Evolutionary conservation across 1,140 invertebrate species (phyloP).

Genomic region (Caenorhabditis briggsae): DNA sequence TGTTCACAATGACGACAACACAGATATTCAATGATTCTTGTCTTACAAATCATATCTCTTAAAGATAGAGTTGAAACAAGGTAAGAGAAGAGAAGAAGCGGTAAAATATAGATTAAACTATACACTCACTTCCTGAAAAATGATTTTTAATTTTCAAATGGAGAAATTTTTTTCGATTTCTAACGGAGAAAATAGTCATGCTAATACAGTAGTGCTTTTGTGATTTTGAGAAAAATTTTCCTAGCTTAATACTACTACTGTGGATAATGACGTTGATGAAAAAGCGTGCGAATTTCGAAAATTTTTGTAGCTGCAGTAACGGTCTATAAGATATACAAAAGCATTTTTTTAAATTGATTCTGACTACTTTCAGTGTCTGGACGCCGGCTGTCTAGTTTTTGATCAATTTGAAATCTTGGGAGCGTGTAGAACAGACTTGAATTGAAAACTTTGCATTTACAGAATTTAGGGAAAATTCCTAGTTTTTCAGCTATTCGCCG

Average conservation of each 20-base stretch:
- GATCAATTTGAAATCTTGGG: no score
- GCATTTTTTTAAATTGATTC: no score
- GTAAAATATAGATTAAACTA: slow-evolving; percentile 30
- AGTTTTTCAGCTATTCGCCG: no score
- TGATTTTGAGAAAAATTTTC: neutral
- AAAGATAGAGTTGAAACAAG: slow-evolving; percentile 50
- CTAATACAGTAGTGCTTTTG: neutral
- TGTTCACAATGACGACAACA: slow-evolving; percentile 39
- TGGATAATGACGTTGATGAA: slow-evolving; percentile 7
- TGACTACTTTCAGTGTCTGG: no score
- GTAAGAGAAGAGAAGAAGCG: slow-evolving; percentile 30
- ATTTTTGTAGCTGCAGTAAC: neutral
- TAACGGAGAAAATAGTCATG: slow-evolving; percentile 3
- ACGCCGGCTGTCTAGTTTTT: no score
- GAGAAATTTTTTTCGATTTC: neutral
- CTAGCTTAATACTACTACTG: neutral
- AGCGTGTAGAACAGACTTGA: no score
- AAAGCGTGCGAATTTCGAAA: slow-evolving; percentile 48
- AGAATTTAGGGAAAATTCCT: no score
- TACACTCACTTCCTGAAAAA: slow-evolving; percentile 66
- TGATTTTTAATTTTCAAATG: neutral
- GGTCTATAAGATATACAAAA: no score
- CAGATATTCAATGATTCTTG: slow-evolving; percentile 7
- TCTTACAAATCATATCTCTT: slow-evolving; percentile 48
- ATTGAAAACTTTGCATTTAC: no score